Evolutionary conservation across 2,888 invertebrate species (phyloP), one percentile per base, ranked within the genome.

Genomic region (Phengaris alcon): DNA sequence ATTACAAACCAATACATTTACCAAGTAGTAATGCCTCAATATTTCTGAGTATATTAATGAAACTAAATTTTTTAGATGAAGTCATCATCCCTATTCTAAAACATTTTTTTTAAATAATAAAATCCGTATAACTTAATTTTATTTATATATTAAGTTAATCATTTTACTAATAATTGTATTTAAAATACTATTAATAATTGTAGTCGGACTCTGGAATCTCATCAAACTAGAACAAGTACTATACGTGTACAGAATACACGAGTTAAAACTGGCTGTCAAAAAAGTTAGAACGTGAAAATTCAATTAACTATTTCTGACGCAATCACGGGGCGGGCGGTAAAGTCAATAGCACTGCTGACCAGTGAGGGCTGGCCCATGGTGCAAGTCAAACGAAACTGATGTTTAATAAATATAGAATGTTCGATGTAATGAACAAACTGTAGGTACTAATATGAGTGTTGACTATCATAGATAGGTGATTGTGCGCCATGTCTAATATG

Each of bases 331-430:
- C 74, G 75, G 77, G 77, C 73, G 76, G 77, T 75, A 77, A 78
- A 79, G 78, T 79, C 79, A 78, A 79, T 79, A 79, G 77, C 76
- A 77, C 75, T 79, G 77, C 75, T 79, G 77, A 76, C 78, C 77
- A 77, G 75, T 59, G 74, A 75, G 75, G 78, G 76, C 75, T 77
- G 74, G 75, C 70, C 51, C 75, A 64, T 79, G 78, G 79, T 74
- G 77, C 76, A 79, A 78, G 77, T 55, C 9, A 57, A 13, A 64
- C n/a, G 59, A 55, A 35, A 35, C 35, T 35, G 35, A 35, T 35
- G 35, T 35, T 35, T 35, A 35, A 35, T 35, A 3, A 35, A 35
- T 35, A 0, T 3, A 35, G 35, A 35, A 35, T 35, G 35, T 35
- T 35, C 35, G 35, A 35, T 35, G 35, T 35, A 3, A 35, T 35